Conservation (phyloP, 2,888 invertebrate genomes). For the Macaria notata region DNA sequence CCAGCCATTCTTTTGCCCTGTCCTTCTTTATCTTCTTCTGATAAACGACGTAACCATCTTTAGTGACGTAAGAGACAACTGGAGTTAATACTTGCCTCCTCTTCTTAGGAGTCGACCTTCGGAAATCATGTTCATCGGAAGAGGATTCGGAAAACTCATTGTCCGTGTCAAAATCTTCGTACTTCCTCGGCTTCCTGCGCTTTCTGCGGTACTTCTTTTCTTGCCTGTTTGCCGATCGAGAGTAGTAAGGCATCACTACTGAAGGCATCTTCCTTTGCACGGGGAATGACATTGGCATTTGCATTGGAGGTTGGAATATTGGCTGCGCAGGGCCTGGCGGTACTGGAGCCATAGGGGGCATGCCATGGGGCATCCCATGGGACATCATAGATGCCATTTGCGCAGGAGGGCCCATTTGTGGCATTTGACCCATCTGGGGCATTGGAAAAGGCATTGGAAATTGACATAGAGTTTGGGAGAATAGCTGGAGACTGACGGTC, state of each 20-base stretch:
- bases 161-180: constrained; percentile 18
- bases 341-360: constrained; percentile 34
- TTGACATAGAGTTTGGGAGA: constrained; percentile 20
- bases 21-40: constrained; percentile 69
- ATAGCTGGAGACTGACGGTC: constrained; percentile 23
- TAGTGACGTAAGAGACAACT: constrained; percentile 69
- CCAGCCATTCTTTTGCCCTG: constrained; percentile 64
- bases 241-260: constrained; percentile 65
- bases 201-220: constrained; percentile 31
- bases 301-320: constrained; percentile 31
- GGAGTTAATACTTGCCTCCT: constrained; percentile 60
- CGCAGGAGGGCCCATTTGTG: constrained; percentile 15
- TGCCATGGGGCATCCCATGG: constrained; percentile 17
- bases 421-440: constrained; percentile 27
- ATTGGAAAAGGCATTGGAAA: constrained; percentile 26
- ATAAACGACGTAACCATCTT: constrained; percentile 66
- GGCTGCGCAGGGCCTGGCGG: constrained; percentile 41
- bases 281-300: constrained; percentile 41
- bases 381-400: constrained; percentile 10
- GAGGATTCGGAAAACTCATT: constrained; percentile 29
- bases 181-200: constrained; percentile 34
- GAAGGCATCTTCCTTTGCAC: constrained; percentile 55
- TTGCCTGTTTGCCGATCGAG: constrained; percentile 43
- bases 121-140: constrained; percentile 32
- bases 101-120: constrained; percentile 27